Conservation (phyloP, 2,797 vertebrate genomes). For the Xenopus petersii region DNA sequence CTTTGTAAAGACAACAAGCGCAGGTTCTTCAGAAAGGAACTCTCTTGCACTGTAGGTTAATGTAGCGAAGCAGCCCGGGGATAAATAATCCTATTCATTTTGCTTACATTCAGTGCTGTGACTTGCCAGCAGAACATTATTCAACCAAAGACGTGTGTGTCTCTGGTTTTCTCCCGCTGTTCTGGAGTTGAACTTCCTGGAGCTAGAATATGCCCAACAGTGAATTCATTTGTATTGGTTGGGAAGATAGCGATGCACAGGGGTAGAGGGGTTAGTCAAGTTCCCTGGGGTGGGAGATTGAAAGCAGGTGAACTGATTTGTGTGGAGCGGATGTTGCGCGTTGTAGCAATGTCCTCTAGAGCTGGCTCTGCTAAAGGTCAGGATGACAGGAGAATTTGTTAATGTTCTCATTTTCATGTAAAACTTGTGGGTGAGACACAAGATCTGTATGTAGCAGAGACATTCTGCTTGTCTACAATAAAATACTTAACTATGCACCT, state of each 20-base stretch:
- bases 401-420: neutral
- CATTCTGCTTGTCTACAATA: no score
- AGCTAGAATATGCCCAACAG: neutral
- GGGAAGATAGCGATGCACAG: no score
- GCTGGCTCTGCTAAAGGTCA: conserved; percentile 25
- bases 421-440: no score
- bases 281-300: neutral
- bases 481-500: no score
- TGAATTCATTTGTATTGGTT: neutral
- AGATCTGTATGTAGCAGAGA: no score
- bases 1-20: no score
- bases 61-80: neutral
- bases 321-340: neutral
- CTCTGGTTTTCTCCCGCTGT: neutral
- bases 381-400: conserved; percentile 16
- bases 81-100: conserved; percentile 13
- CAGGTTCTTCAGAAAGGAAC: neutral
- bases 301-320: neutral
- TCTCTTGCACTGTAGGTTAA: neutral
- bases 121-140: neutral
- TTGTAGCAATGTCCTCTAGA: neutral
- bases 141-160: neutral
- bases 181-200: neutral
- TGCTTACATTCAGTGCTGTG: neutral
- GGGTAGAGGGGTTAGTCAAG: neutral